Conservation (phyloP, 2,113 vertebrate species). For the Carassius carassius region DNA sequence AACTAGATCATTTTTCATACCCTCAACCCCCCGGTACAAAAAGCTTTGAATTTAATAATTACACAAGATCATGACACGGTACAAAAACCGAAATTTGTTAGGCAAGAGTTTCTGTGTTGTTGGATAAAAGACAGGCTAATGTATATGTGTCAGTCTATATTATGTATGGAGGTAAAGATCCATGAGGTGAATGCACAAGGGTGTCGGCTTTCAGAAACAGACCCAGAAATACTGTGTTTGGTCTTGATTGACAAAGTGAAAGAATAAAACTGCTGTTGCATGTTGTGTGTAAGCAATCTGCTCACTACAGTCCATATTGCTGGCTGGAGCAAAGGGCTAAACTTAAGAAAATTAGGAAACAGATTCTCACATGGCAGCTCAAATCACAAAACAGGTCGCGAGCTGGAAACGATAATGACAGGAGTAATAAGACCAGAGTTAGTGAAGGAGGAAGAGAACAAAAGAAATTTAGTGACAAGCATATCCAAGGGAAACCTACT, state of each 20-base stretch:
- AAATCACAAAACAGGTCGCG: slow-evolving; percentile 66
- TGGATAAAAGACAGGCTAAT: slow-evolving; percentile 26
- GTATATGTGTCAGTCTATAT: slow-evolving; percentile 31
- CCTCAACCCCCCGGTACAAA: slow-evolving; percentile 45
- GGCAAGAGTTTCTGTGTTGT: slow-evolving; percentile 2
- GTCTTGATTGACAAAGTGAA: slow-evolving; percentile 56
- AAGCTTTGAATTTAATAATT: slow-evolving; percentile 63
- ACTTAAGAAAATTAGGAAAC: slow-evolving; percentile 78
- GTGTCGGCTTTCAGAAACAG: slow-evolving; percentile 37
- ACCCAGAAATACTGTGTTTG: slow-evolving; percentile 69
- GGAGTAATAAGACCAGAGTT: slow-evolving; percentile 68
- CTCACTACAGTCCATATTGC: slow-evolving; percentile 69
- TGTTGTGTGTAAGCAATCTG: slow-evolving; percentile 63
- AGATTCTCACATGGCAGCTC: slow-evolving; percentile 75
- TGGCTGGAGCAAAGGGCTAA: slow-evolving; percentile 61
- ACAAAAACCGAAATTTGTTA: slow-evolving; percentile 57
- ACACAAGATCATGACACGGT: slow-evolving; percentile 38
- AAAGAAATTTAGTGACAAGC: slow-evolving; percentile 45
- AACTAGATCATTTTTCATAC: slow-evolving; percentile 60
- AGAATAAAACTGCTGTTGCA: slow-evolving; percentile 67
- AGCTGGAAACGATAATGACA: slow-evolving; percentile 73
- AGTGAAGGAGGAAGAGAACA: slow-evolving; percentile 53
- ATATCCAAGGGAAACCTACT: slow-evolving; percentile 63
- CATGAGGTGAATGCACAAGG: slow-evolving; percentile 20
- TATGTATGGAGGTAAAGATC: slow-evolving; percentile 19